A percentile compares a stretch with the other conserved stretches of the same genome.
phyloP scores from a whole-genome alignment of 1,140 invertebrate genomes.

The Brachystomella parvula region DNA sequence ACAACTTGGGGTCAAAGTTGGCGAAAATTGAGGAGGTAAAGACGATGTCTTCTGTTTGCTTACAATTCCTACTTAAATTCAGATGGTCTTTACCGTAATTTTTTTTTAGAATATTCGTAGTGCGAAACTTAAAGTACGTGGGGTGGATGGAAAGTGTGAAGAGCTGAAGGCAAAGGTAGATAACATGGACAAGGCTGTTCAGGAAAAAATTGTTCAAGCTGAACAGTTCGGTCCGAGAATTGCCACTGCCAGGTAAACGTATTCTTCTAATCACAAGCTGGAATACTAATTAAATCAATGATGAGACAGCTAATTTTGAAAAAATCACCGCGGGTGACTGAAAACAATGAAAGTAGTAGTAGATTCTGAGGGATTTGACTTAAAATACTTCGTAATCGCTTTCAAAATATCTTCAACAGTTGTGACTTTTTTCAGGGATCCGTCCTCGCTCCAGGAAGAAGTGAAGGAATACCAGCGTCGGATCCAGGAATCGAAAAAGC shows the following conservation, averaged over 20 bases:
- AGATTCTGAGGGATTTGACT: constrained; percentile 7
- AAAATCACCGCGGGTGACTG: neutral
- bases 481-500: neutral
- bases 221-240: neutral
- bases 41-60: constrained; percentile 7
- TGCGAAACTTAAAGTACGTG: too few species aligned
- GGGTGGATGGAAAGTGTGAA: neutral
- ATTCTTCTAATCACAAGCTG: neutral
- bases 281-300: neutral
- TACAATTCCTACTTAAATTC: too few species aligned
- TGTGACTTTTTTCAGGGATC: neutral
- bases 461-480: neutral
- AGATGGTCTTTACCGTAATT: too few species aligned
- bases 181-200: neutral
- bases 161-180: neutral
- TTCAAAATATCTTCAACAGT: too few species aligned
- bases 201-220: constrained; percentile 5
- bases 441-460: neutral
- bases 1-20: neutral
- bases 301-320: neutral
- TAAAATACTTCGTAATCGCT: neutral
- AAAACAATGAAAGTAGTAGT: neutral
- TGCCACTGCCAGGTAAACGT: neutral
- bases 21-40: constrained; percentile 3
- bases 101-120: too few species aligned